Evolutionary conservation across 2,888 invertebrate species (phyloP).

Genomic region (Acronicta leporina): DNA sequence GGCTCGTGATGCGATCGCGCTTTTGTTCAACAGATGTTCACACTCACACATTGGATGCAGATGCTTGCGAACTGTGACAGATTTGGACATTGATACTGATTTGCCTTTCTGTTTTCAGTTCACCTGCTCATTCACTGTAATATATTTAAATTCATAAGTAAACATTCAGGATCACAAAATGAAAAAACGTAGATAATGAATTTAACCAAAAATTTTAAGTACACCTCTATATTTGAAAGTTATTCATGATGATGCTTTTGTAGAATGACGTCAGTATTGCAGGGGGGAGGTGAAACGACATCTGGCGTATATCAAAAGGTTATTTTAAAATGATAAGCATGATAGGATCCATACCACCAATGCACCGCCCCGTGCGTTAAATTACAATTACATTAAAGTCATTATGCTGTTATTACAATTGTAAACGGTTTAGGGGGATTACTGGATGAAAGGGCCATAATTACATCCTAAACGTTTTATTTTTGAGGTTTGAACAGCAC

Average conservation of each 20-base stretch:
- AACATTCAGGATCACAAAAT: not conserved
- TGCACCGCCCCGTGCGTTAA: slow-evolving; percentile 81
- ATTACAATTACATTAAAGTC: slow-evolving; percentile 82
- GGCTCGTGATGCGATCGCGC: slow-evolving; percentile 62
- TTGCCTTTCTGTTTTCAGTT: slow-evolving; percentile 46
- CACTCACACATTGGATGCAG: slow-evolving; percentile 75
- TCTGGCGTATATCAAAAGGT: slow-evolving; percentile 82
- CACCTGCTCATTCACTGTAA: slow-evolving; percentile 49
- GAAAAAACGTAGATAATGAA: slow-evolving; percentile 24
- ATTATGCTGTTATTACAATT: slow-evolving; percentile 79
- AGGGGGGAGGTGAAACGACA: slow-evolving; percentile 72
- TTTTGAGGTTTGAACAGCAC: slow-evolving; percentile 64
- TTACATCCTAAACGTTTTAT: slow-evolving; percentile 60
- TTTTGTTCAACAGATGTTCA: slow-evolving; percentile 79
- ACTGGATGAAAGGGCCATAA: slow-evolving; percentile 65
- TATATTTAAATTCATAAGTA: slow-evolving; percentile 42
- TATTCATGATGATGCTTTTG: slow-evolving; percentile 45
- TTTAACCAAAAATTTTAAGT: slow-evolving; percentile 27
- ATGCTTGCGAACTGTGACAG: slow-evolving; percentile 75
- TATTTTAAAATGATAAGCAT: slow-evolving; percentile 83
- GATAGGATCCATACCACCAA: slow-evolving; percentile 80
- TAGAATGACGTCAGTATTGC: slow-evolving; percentile 50
- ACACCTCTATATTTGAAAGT: slow-evolving; percentile 31
- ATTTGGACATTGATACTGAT: slow-evolving; percentile 67
- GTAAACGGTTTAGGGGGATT: slow-evolving; percentile 64